Evolutionary conservation across 2,888 invertebrate species (phyloP).

Genomic region (Nomada hirtipes): DNA sequence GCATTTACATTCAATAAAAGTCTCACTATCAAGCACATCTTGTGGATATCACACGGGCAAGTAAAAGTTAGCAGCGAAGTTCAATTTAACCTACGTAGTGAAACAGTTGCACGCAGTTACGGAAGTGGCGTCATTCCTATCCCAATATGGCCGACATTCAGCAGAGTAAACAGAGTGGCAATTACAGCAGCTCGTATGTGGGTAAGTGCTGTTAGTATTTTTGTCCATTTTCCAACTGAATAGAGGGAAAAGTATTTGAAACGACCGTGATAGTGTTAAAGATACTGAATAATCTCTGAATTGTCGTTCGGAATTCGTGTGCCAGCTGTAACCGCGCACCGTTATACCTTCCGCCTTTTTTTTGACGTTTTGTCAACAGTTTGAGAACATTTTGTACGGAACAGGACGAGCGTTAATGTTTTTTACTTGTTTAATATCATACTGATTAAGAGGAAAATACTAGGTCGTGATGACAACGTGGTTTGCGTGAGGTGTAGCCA

Average conservation of each 20-base stretch:
- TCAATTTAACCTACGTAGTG: conserved; percentile 69
- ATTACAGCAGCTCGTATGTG: conserved; percentile 81
- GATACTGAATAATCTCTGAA: neutral
- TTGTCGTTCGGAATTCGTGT: conserved; percentile 28
- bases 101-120: conserved; percentile 72
- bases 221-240: neutral
- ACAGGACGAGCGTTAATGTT: neutral
- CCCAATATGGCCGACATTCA: conserved; percentile 84
- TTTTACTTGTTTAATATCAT: conserved; percentile 2
- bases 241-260: neutral
- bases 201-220: conserved; percentile 78
- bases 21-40: conserved; percentile 30
- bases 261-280: conserved; percentile 6
- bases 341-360: conserved; percentile 52
- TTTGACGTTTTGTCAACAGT: conserved; percentile 58
- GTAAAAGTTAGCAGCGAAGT: conserved; percentile 46
- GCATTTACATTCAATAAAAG: conserved; percentile 57
- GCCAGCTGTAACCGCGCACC: conserved; percentile 72
- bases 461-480: neutral
- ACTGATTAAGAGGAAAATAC: conserved; percentile 20
- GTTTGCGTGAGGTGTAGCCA: conserved; percentile 24
- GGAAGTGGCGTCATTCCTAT: conserved; percentile 79
- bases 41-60: conserved; percentile 26
- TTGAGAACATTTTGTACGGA: neutral
- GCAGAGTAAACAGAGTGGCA: conserved; percentile 86